Conservation (phyloP, 2,888 invertebrate genomes). For the Deilephila porcellus region DNA sequence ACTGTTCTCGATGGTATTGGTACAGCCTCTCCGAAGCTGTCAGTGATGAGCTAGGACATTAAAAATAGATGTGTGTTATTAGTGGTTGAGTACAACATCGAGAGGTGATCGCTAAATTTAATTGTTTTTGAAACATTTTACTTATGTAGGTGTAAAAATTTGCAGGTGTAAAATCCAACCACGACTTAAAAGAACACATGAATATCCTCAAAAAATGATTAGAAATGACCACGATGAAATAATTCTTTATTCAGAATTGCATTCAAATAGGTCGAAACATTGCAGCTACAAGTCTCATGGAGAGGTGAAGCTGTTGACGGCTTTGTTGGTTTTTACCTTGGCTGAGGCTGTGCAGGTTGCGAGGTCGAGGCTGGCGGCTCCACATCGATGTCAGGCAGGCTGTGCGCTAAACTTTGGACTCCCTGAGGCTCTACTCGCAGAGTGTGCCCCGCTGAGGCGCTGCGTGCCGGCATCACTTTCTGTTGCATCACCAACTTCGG, state of each 20-base stretch:
- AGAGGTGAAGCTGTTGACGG: too few relatives aligned
- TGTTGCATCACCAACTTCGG: conserved; percentile 47
- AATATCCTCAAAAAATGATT: not conserved
- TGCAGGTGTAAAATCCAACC: too few relatives aligned
- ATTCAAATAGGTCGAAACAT: too few relatives aligned
- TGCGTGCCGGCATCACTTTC: conserved; percentile 44
- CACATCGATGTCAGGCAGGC: conserved; percentile 89
- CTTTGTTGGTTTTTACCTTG: conserved; percentile 6
- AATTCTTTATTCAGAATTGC: too few relatives aligned
- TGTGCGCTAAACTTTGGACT: conserved; percentile 88
- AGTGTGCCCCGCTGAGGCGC: conserved; percentile 61
- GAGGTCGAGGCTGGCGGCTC: conserved; percentile 58
- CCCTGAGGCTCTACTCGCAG: conserved; percentile 89
- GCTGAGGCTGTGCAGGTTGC: not conserved
- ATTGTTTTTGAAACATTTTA: too few relatives aligned
- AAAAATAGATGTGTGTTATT: too few relatives aligned
- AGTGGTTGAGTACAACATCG: too few relatives aligned
- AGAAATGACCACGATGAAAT: too few relatives aligned
- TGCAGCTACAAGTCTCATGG: too few relatives aligned
- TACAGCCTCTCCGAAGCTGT: conserved; percentile 71
- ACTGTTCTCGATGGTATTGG: conserved; percentile 66
- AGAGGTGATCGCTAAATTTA: too few relatives aligned
- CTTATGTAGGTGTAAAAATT: too few relatives aligned
- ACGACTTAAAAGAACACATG: not conserved
- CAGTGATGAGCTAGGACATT: conserved; percentile 49